A percentile compares a stretch with the other conserved stretches of the same genome.
Conservation (phyloP, 1,140 invertebrate genomes). For the Euura saliciscinereae region DNA sequence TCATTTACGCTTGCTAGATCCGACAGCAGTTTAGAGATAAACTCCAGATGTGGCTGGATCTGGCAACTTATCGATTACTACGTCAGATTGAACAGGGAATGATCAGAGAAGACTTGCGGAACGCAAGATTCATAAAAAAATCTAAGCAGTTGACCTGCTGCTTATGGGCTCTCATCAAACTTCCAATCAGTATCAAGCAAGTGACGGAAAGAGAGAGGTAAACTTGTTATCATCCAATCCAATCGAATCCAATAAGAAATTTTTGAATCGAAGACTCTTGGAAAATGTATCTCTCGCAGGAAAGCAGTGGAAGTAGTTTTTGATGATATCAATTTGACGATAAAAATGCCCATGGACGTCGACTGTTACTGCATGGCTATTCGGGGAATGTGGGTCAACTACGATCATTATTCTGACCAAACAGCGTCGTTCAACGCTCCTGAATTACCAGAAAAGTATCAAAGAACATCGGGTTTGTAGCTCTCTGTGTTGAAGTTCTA, state of each 20-base stretch:
- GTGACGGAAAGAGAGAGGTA: constrained; percentile 45
- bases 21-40: constrained; percentile 54
- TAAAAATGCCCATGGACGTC: constrained; percentile 64
- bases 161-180: constrained; percentile 59
- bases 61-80: constrained; percentile 59
- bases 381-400: constrained; percentile 65
- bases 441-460: constrained; percentile 36
- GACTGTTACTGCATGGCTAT: constrained; percentile 63
- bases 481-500: background rate
- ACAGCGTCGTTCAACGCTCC: constrained; percentile 48
- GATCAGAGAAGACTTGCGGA: constrained; percentile 57
- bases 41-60: constrained; percentile 57
- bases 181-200: constrained; percentile 52
- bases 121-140: constrained; percentile 54
- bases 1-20: constrained; percentile 38
- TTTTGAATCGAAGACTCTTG: background rate
- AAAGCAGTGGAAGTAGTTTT: constrained; percentile 64
- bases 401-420: constrained; percentile 64
- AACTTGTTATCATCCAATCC: background rate
- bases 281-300: constrained; percentile 30
- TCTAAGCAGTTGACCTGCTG: constrained; percentile 58
- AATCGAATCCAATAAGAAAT: background rate
- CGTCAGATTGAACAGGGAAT: constrained; percentile 62
- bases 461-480: constrained; percentile 36
- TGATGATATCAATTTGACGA: constrained; percentile 60